Base-by-base conservation (phyloP, 2,797 vertebrate species). In the Channa striata region DNA sequence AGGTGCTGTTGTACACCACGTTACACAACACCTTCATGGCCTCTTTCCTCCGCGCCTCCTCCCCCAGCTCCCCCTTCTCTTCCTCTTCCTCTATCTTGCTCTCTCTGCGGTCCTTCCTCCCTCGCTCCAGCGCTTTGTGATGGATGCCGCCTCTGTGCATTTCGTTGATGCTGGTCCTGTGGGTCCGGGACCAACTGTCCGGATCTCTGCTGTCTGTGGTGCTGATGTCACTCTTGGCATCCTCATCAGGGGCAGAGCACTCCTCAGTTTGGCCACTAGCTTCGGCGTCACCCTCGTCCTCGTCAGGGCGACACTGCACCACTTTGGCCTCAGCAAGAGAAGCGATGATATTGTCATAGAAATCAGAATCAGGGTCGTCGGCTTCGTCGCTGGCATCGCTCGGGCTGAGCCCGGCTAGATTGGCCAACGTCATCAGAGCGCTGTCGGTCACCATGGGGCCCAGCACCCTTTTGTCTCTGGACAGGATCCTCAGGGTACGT, bases 21-120 rank as follows among this genome's bases (percentile, higher is more conserved):
- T 95, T 95, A 63, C 94, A 96, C 72, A 95, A 68, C 67, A 93
- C 88, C 76, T 95, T 95, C 86, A 95, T 77, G 23, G 94, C 95
- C 84, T 96, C 94, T 57, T 93, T 95, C 20, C 90, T 92, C 75
- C 85, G 87, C 0, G 78, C 33, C 66, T 91, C 91, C 37, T 93
- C 91, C 19, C 91, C 93, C 0, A 88, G 85, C 1, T 86, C 89
- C 1, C 81, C 52, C 11, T 84, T 87, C 8, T 81, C 81, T 36
- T 90, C 68, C 6, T 87, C 87, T 3, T 87, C 88, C n/a, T 89
- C 89, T 66, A 82, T 72, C 78, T 87, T 89, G 82, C 91, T 91
- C 77, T 90, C 80, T 14, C 90, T 78, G 46, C 87, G 86, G 76
- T 93, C 92, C 68, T 6, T 92, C 87, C 81, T 82, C 39, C 91